Evolutionary conservation across 1,140 invertebrate genomes (phyloP).

Genomic region (Papilio machaon): DNA sequence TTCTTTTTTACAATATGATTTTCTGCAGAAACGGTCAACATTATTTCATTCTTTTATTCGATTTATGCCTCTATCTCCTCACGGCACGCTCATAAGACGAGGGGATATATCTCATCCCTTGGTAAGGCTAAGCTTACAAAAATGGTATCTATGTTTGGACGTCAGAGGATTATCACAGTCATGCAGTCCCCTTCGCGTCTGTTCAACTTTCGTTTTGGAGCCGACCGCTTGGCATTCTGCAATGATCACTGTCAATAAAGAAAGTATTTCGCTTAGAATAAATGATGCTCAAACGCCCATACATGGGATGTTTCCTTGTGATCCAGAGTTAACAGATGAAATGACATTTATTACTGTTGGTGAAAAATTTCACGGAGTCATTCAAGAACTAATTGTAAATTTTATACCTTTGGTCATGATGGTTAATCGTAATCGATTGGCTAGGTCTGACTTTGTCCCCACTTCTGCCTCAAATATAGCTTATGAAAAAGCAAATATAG

Average conservation of each 20-base stretch:
- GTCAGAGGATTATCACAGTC: conserved; percentile 56
- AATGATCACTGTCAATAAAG: conserved; percentile 64
- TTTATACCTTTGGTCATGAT: conserved; percentile 66
- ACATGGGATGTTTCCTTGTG: conserved; percentile 60
- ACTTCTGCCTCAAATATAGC: conserved; percentile 61
- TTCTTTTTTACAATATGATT: conserved; percentile 65
- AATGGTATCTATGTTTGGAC: conserved; percentile 72
- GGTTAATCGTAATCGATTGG: conserved; percentile 46
- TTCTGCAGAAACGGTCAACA: conserved; percentile 59
- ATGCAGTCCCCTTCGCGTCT: conserved; percentile 60
- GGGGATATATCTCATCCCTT: conserved; percentile 52
- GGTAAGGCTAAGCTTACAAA: conserved; percentile 65
- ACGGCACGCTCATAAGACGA: conserved; percentile 63
- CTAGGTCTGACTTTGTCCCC: conserved; percentile 53
- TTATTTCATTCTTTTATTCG: conserved; percentile 72
- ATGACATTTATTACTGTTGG: conserved; percentile 63
- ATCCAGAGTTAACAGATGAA: conserved; percentile 64
- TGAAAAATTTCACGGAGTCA: conserved; percentile 67
- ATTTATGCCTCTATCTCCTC: conserved; percentile 70
- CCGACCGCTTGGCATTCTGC: conserved; percentile 64
- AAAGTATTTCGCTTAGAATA: conserved; percentile 62
- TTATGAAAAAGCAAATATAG: conserved; percentile 63
- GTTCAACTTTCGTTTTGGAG: conserved; percentile 57
- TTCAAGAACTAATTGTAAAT: conserved; percentile 72
- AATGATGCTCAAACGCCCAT: conserved; percentile 59